phyloP scores from a whole-genome alignment of 2,113 vertebrate species.

The Indicator maculatus region DNA sequence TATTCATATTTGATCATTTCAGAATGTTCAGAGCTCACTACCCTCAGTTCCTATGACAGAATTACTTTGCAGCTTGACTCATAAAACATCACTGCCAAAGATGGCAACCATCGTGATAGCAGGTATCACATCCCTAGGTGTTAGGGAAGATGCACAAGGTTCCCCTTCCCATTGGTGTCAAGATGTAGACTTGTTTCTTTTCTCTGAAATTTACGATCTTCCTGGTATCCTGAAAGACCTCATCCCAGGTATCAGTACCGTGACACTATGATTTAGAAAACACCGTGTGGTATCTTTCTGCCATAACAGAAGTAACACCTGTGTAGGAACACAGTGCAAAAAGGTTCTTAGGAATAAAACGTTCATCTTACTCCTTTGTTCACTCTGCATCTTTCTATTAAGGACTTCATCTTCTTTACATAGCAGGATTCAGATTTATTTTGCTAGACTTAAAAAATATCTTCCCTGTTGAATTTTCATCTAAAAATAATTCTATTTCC shows the following conservation, averaged over 20 bases:
- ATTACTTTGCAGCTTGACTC: background rate
- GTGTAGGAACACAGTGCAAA: background rate
- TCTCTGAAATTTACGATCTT: background rate
- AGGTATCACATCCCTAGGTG: background rate
- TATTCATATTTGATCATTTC: background rate
- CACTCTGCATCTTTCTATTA: background rate
- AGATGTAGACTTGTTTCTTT: background rate
- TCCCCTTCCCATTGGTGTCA: background rate
- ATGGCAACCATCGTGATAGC: rapidly evolving
- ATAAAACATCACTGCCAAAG: background rate
- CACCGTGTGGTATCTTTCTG: background rate
- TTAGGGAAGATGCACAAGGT: background rate
- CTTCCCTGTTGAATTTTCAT: background rate
- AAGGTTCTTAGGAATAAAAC: background rate
- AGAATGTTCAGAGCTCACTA: background rate
- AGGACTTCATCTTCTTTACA: background rate
- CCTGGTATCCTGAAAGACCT: background rate
- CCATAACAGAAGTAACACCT: background rate
- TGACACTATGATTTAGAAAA: background rate
- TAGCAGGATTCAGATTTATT: background rate
- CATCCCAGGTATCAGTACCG: background rate
- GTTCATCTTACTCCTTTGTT: background rate
- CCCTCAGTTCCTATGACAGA: background rate
- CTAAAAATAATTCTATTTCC: slow-evolving; percentile 51
- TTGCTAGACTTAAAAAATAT: background rate